Evolutionary conservation across 1,140 invertebrate genomes (phyloP), one percentile per base, ranked within the genome.

Genomic region (Planococcus citri): DNA sequence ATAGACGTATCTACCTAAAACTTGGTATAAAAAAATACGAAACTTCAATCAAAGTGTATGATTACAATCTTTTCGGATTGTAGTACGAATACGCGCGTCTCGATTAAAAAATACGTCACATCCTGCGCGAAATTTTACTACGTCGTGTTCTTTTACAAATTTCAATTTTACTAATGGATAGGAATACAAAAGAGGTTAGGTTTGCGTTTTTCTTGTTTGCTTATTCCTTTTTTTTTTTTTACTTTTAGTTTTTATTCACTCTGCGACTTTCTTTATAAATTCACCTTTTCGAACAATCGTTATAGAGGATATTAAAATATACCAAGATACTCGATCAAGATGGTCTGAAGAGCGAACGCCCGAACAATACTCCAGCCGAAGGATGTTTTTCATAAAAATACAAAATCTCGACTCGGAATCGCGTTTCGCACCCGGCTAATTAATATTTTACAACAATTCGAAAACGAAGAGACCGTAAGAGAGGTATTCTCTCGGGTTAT

Each of bases 81-180:
- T 17, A 4, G 10, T 25, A 17, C 3, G 10, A 64, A 24, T 9
- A 64, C 60, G 22, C 4, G n/a, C n/a, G n/a, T n/a, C n/a, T n/a
- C n/a, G n/a, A n/a, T n/a, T n/a, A n/a, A n/a, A n/a, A n/a, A n/a
- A n/a, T n/a, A n/a, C n/a, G n/a, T n/a, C n/a, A n/a, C n/a, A n/a
- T n/a, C n/a, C n/a, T n/a, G n/a, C n/a, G 10, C 14, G 60, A 64
- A 64, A 64, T 25, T 64, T 64, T 64, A 6, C 57, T 17, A 33
- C 29, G 29, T 20, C 60, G 60, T 9, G 20, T 64, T 64, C 60
- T 64, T 58, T 64, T 64, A 27, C 22, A 64, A 64, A 64, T 64
- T 64, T 64, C 60, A 64, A 64, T 64, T 64, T 64, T 64, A 64
- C 60, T 64, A 64, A 64, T 64, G 60, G 60, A 64, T 64, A 24